Percentiles rank a stretch among this genome's conserved stretches.
phyloP scores from a whole-genome alignment of 2,113 vertebrate species.

The Struthio camelus region DNA sequence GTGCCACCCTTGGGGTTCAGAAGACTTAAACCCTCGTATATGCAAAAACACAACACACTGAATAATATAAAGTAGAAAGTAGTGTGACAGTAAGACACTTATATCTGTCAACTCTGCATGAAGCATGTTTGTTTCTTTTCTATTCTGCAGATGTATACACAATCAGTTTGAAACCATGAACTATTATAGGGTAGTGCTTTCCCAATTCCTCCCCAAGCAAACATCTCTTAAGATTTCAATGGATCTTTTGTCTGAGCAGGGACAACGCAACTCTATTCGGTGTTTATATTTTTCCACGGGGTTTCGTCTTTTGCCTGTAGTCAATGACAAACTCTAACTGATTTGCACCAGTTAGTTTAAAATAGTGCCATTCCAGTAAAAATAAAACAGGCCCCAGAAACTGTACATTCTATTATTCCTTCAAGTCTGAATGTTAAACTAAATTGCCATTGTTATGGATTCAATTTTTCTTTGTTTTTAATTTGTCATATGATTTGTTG shows the following conservation, averaged over 20 bases:
- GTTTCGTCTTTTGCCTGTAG: neutral
- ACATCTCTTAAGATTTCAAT: neutral
- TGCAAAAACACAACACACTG: neutral
- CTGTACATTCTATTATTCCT: neutral
- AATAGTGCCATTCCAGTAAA: neutral
- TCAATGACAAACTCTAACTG: neutral
- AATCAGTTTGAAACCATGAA: neutral
- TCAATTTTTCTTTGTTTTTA: neutral
- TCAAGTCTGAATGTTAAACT: neutral
- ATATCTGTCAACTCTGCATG: neutral
- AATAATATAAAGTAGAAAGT: neutral
- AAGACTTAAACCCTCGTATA: neutral
- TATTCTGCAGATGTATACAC: neutral
- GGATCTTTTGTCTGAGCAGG: neutral
- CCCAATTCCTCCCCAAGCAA: neutral
- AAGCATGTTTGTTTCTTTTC: neutral
- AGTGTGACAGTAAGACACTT: neutral
- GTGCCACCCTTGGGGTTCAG: neutral
- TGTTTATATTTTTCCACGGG: neutral
- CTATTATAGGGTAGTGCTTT: neutral
- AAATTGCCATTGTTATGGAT: neutral
- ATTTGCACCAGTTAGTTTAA: neutral
- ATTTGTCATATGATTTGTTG: neutral
- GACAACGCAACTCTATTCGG: neutral
- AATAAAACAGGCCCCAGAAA: neutral